Percentiles rank a stretch among this genome's conserved stretches.
phyloP scores from a whole-genome alignment of 2,113 vertebrate genomes.

The Anolis sagrei region DNA sequence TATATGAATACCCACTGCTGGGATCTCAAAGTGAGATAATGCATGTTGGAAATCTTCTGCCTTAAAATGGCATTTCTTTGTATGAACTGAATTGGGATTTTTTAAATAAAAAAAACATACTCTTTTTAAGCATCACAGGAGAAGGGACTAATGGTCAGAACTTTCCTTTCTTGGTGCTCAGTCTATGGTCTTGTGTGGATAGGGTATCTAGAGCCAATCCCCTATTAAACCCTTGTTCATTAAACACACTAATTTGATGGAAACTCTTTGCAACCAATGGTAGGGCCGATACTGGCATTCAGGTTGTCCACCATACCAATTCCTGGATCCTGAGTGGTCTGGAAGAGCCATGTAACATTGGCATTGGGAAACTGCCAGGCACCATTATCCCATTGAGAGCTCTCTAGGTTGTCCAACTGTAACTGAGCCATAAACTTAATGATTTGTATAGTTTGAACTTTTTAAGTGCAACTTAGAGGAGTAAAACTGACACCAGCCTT shows the following conservation, averaged over 20 bases:
- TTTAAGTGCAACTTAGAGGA: conserved; percentile 21
- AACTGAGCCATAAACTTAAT: background rate
- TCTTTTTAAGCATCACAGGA: too few species aligned
- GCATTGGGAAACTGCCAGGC: background rate
- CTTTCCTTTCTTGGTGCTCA: too few species aligned
- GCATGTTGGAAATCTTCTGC: background rate
- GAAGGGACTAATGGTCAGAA: too few species aligned
- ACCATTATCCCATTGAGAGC: background rate
- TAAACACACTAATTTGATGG: background rate
- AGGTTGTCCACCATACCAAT: background rate
- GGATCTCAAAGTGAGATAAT: background rate
- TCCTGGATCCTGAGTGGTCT: background rate
- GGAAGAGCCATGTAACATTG: too few species aligned
- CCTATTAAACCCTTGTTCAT: background rate
- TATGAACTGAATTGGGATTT: background rate
- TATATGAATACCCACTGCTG: background rate
- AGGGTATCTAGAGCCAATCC: too few species aligned
- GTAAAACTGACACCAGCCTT: background rate
- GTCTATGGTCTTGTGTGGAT: background rate
- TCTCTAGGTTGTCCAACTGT: background rate
- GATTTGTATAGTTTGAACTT: conserved; percentile 24
- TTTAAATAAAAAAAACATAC: background rate
- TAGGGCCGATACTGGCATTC: background rate
- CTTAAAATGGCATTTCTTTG: background rate
- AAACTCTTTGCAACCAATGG: background rate